phyloP scores from a whole-genome alignment of 2,113 vertebrate species.

The Hyla sarda region DNA sequence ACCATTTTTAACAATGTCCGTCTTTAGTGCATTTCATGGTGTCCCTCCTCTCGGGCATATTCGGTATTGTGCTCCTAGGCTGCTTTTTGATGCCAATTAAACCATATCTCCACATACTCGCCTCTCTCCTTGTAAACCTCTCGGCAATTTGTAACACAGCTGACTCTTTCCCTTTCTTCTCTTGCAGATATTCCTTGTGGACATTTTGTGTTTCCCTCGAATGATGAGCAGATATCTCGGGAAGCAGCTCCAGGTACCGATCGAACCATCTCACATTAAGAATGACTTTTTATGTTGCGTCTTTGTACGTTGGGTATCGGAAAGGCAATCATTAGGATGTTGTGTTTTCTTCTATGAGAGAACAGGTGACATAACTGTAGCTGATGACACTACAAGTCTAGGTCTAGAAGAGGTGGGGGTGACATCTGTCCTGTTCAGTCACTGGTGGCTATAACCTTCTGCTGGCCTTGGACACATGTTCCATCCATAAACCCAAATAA shows the following conservation, averaged over 20 bases:
- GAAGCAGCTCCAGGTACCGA: slow-evolving; percentile 30
- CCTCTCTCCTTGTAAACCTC: slow-evolving; percentile 4
- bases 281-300: background rate
- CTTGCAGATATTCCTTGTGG: slow-evolving; percentile 27
- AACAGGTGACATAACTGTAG: background rate
- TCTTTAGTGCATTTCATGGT: slow-evolving; percentile 8
- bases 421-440: background rate
- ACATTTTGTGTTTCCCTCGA: slow-evolving; percentile 13
- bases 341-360: background rate
- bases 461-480: background rate
- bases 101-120: slow-evolving; percentile 30
- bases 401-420: background rate
- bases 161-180: slow-evolving; percentile 2
- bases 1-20: background rate
- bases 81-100: slow-evolving; percentile 16
- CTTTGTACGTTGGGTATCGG: background rate
- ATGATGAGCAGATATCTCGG: slow-evolving; percentile 34
- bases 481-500: no score
- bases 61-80: background rate
- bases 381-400: background rate
- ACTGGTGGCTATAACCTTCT: background rate
- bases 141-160: background rate
- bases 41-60: background rate
- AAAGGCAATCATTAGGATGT: slow-evolving; percentile 25
- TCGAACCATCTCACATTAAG: background rate